These are phyloP conservation scores for Bugula neritina DNA, from an alignment of 2,888 invertebrate species.

Conservation along the genomic window DNA sequence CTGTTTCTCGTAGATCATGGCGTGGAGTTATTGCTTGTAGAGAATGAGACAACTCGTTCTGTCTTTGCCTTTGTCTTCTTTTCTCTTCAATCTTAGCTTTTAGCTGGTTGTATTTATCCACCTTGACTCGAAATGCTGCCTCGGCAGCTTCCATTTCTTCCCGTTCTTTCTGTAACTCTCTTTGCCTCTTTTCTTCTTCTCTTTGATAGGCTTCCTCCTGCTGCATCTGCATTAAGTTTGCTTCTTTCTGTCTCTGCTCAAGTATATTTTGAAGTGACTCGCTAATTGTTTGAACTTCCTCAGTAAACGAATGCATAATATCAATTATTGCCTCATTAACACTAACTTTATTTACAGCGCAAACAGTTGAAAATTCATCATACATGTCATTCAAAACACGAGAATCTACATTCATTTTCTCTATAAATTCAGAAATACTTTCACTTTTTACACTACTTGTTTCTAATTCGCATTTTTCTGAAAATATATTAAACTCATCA, in stretches of 20 bases:
- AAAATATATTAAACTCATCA: neutral
- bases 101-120: neutral
- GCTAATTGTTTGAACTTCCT: neutral
- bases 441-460: neutral
- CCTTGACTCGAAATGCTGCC: neutral
- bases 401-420: neutral
- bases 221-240: neutral
- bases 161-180: neutral
- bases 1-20: neutral
- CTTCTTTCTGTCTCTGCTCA: neutral
- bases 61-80: neutral
- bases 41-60: neutral
- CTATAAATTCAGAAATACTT: neutral
- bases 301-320: neutral
- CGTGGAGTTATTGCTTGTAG: neutral
- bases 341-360: neutral
- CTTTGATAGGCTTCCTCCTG: neutral
- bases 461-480: neutral
- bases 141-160: neutral
- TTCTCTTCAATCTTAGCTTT: neutral
- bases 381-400: neutral
- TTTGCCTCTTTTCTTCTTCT: neutral
- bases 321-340: neutral
- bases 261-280: neutral
- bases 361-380: neutral